Evolutionary conservation across 1,140 invertebrate genomes (phyloP), one percentile per base, ranked within the genome.

Genomic region (Antheraea pernyi): DNA sequence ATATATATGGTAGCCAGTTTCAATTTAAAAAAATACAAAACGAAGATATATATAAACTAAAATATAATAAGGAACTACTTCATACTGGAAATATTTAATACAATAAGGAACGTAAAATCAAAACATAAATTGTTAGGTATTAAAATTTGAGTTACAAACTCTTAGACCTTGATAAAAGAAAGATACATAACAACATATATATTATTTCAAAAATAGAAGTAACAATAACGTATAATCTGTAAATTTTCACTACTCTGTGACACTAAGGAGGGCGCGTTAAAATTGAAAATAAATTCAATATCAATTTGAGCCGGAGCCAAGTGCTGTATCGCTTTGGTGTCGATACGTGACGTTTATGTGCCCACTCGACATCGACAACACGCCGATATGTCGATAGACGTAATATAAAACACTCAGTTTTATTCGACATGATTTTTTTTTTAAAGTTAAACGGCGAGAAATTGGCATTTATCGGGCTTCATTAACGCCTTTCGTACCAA

Each of bases 211-310:
- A 30, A 30, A 30, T 30, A 30, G 22, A 30, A 30, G 22, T 30
- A 4, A 30, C 22, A 30, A 30, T 30, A 30, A 4, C 22, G 22
- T 30, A 59, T 11, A 19, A 74, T 86, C 76, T 83, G 70, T 42
- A 37, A n/a, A 6, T 11, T 0, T 1, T 58, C 18, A 63, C 53
- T 87, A 73, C 59, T 80, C 89, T 91, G 73, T 79, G 68, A 71
- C 66, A 72, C 73, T 83, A 89, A 91, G 88, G 88, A 91, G 88
- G 86, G 86, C 86, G 89, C 84, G 85, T 88, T 91, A 90, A 91
- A 91, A 89, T 89, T 91, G 89, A 91, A 91, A 91, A 91, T 91
- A 91, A 91, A 91, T 91, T 87, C 88, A 89, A 91, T 91, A 91
- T 88, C 89, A 91, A 91, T 91, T 91, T 91, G 88, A 91, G 83